Base-by-base conservation (phyloP, 2,797 vertebrate genomes). In the Iguana delicatissima region DNA sequence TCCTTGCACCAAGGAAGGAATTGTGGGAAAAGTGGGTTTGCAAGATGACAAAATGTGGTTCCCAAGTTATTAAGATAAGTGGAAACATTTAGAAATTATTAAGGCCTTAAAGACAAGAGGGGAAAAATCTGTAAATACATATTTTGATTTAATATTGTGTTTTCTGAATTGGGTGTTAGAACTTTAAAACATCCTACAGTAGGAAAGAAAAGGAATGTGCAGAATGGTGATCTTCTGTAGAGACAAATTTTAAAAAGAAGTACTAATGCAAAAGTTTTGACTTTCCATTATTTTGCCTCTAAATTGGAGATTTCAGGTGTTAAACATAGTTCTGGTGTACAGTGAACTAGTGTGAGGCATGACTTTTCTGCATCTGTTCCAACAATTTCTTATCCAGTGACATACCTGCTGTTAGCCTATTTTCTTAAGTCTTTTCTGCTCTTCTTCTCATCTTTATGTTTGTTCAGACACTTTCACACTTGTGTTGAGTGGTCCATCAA, bases 191-290 rank as follows among this genome's bases (percentile, higher is more conserved):
- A n/a, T 74, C 22, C n/a, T 8, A 22, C 57, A 50, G 18, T 29
- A 80, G 24, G 32, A 46, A 24, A 72, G 46, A 57, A 62, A 77
- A 29, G 26, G 32, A 55, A 64, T 77, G n/a, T 84, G 69, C 69
- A 50, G 29, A 89, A 50, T 26, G 73, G 67, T 82, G 67, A 84
- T 81, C 62, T 83, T 73, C 59, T 22, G 84, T 76, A 84, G 26
- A 76, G 9, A 42, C 16, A 79, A 57, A 46, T 38, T 42, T 22
- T 64, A 52, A 55, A 18, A 50, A 52, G 67, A 85, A 89, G 79
- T 35, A 85, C 6, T 80, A 85, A 79, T 72, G 12, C 22, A 10
- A 1, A 85, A 80, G 50, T 35, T 80, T 80, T 85, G 76, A 59
- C 29, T 73, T 84, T 64, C 22, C 20, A 83, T 22, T 22, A 2